Base-by-base conservation (phyloP, 2,113 vertebrate species). In the Gasterosteus aculeatus region DNA sequence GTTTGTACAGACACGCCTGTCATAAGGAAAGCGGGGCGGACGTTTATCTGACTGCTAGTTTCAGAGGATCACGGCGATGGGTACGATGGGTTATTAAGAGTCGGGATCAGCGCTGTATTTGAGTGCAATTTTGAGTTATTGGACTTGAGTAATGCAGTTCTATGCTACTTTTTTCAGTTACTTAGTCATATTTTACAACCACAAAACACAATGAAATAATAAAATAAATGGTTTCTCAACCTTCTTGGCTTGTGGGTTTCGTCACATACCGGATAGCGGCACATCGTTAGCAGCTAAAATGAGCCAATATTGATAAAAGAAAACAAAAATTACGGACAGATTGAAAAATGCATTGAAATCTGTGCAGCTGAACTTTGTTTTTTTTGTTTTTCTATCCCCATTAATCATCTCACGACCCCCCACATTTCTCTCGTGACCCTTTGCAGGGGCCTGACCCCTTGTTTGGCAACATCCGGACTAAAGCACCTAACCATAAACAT, bases 31-130 rank as follows among this genome's bases (percentile, higher is more conserved):
- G 73, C 84, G 26, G 67, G 8, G 31, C 63, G 81, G 81, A 91
- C 80, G 82, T 90, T 89, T 78, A 76, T 72, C 81, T 87, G 82
- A 78, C 85, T 84, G 78, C 54, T 66, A 66, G 75, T 84, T 83
- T 72, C 68, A 72, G 44, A 47, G 61, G 65, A 74, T 85, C 70
- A 74, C 38, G 71, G 72, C 51, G 63, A 69, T 9, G 56, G 69
- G 71, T 66, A 69, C 46, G 49, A 75, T 75, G 70, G 69, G 70
- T 68, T 82, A 77, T 72, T 56, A 75, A 72, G 54, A 68, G 11
- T 51, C 16, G 4, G 9, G 51, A 74, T 77, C 67, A 56, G 39
- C 41, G 22, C 46, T 19, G 16, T 47, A 19, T 47, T 15, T 19
- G 19, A 47, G 46, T 47, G 44, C 44, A 47, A 18, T 47, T 46